Evolutionary conservation across 1,140 invertebrate species (phyloP), one percentile per base, ranked within the genome.

Genomic region (Calephelis nemesis): DNA sequence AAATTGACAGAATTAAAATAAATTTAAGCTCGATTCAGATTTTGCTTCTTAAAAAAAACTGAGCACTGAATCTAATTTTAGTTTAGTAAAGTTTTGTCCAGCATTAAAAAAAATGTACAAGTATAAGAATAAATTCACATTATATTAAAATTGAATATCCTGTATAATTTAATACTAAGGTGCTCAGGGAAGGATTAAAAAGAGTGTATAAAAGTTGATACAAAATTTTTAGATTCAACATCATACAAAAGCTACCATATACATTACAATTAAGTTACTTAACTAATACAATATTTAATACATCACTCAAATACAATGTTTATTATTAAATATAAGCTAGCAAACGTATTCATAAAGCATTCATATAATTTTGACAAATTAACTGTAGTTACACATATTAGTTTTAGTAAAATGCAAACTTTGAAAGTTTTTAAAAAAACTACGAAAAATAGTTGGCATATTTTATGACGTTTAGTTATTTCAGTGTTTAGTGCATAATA

Each of bases 151-250:
- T 58, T 58, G 52, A 58, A 58, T 58, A 58, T 45, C 19, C 8
- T 66, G n/a, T 63, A 45, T 66, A 66, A 45, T 11, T 58, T 58
- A 58, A 39, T 71, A 68, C 85, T 87, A 91, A 82, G 78, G 88
- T 91, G 88, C 87, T 88, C 69, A 87, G 83, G 88, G 84, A 88
- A 88, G 83, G 84, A 81, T 90, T 52, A 87, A 91, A 87, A 91
- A 84, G 82, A 90, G 87, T 91, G 88, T 91, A 91, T 91, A 90
- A 91, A 91, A 91, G 84, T 89, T 84, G 75, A 79, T 91, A 91
- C 79, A 91, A 91, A 91, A 89, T 88, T 87, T 88, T 83, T 87
- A 87, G 83, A 85, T 88, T 85, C 88, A 89, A 89, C 86, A 87
- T 87, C 84, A 91, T 91, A 91, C 88, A 91, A 91, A 91, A 91